Base-by-base conservation (phyloP, 2,113 vertebrate species). In the Daphoenositta chrysoptera region DNA sequence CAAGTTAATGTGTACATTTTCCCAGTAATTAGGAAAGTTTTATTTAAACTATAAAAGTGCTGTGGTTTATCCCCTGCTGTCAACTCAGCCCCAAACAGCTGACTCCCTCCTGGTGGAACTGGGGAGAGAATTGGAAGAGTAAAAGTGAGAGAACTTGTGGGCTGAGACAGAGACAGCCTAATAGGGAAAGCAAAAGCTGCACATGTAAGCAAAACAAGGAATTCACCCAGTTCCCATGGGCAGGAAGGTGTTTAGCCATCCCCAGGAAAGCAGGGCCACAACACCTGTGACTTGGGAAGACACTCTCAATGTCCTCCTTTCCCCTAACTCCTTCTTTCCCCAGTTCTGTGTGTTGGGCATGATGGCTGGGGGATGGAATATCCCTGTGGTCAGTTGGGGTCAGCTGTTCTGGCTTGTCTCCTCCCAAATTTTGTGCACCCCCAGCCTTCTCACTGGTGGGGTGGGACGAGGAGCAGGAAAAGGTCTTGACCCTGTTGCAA, bases 261-360 rank as follows among this genome's bases (percentile, higher is more conserved):
- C 60, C 53, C 20, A 15, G 30, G 35, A 61, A 42, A 33, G 35
- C 11, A 42, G 18, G 26, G 47, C 47, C 54, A 5, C 30, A 26
- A 42, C 11, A 11, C 0, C 0, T n/a, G 5, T 18, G 21, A 31
- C 21, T 16, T 42, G 18, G 15, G 56, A 69, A 63, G 27, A 48
- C 20, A 23, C 21, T 40, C 2, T 15, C 21, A 35, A 48, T 40
- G 17, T 35, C 35, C 7, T 35, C 9, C 11, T 14, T 54, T 69
- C n/a, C 24, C 9, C n/a, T 53, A 2, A n/a, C 13, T 61, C n/a
- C 40, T 20, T 18, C 33, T 68, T 54, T 68, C 12, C 35, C 24
- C 30, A 54, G n/a, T 68, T 60, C 39, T 61, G 2, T 40, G 6
- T 69, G 30, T 24, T 54, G 30, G 53, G n/a, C 10, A 5, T 27